Evolutionary conservation across 2,797 vertebrate genomes (phyloP).

Genomic region (Moxostoma hubbsi): DNA sequence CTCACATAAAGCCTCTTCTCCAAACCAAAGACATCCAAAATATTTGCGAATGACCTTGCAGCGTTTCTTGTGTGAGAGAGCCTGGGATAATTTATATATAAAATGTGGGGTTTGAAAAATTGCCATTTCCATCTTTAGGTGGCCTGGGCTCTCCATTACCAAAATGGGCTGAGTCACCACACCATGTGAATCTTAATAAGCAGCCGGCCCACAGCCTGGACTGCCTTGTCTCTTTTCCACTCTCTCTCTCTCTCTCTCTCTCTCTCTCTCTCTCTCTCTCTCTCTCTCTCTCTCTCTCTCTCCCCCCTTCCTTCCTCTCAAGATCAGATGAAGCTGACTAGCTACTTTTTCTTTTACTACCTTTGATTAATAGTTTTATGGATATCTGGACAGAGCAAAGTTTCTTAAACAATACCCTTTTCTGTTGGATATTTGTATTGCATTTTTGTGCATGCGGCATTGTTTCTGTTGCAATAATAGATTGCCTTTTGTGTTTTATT

Average conservation of each 20-base stretch:
- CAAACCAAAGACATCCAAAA: constrained; percentile 65
- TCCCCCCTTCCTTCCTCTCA: constrained; percentile 19
- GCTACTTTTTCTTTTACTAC: constrained; percentile 55
- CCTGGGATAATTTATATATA: constrained; percentile 80
- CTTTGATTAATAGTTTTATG: constrained; percentile 58
- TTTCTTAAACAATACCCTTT: constrained; percentile 40
- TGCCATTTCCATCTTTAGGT: constrained; percentile 82
- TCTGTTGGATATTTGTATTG: constrained; percentile 22
- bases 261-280: constrained; percentile 16
- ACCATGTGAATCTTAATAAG: constrained; percentile 80
- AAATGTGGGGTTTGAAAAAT: constrained; percentile 79
- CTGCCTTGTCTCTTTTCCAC: constrained; percentile 48
- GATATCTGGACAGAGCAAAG: constrained; percentile 47
- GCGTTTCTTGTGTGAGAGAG: constrained; percentile 74
- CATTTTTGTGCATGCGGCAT: constrained; percentile 28
- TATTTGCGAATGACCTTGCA: constrained; percentile 78
- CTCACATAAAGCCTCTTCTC: constrained; percentile 64
- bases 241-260: constrained; percentile 23
- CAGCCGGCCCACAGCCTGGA: constrained; percentile 57
- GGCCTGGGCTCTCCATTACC: constrained; percentile 81
- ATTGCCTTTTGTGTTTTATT: constrained; percentile 37
- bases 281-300: constrained; percentile 20
- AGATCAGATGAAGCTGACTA: constrained; percentile 61
- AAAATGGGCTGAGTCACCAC: constrained; percentile 84
- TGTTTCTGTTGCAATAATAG: constrained; percentile 28